phyloP scores from a whole-genome alignment of 2,888 invertebrate species.

The Euplexia lucipara region DNA sequence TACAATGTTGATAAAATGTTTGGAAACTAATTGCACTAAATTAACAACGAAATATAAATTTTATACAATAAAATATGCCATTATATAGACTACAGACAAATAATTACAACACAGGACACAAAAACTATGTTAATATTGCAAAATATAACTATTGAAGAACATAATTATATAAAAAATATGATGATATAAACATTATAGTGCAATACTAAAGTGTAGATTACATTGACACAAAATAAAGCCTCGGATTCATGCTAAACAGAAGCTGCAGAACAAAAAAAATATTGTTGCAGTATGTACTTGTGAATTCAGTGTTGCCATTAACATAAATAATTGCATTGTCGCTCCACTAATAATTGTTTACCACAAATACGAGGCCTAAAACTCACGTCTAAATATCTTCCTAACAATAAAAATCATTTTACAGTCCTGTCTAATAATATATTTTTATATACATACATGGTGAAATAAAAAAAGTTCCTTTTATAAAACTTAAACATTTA shows the following conservation, averaged over 20 bases:
- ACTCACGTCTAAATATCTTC: slow-evolving; percentile 30
- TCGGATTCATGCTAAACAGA: slow-evolving; percentile 9
- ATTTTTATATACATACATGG: slow-evolving; percentile 2
- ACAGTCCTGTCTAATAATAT: slow-evolving; percentile 20
- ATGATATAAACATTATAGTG: slow-evolving; percentile 49
- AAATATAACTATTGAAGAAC: slow-evolving; percentile 43
- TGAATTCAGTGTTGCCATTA: neutral
- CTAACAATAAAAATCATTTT: slow-evolving; percentile 28
- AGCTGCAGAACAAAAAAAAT: neutral
- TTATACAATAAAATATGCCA: slow-evolving; percentile 69
- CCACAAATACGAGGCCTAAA: slow-evolving; percentile 4
- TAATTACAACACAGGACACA: slow-evolving; percentile 58
- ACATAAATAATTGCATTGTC: neutral
- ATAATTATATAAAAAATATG: slow-evolving; percentile 44
- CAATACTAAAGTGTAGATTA: slow-evolving; percentile 42
- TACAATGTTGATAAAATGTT: slow-evolving; percentile 46
- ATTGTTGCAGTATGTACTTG: too few species aligned
- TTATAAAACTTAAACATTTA: neutral
- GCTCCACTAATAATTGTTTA: neutral
- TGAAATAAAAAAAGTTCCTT: neutral
- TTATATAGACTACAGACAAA: slow-evolving; percentile 60
- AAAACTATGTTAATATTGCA: slow-evolving; percentile 64
- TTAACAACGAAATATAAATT: slow-evolving; percentile 71
- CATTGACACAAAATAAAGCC: slow-evolving; percentile 40
- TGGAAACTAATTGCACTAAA: slow-evolving; percentile 77